phyloP scores from a whole-genome alignment of 2,888 invertebrate species.

The Cheilosia impressa region DNA sequence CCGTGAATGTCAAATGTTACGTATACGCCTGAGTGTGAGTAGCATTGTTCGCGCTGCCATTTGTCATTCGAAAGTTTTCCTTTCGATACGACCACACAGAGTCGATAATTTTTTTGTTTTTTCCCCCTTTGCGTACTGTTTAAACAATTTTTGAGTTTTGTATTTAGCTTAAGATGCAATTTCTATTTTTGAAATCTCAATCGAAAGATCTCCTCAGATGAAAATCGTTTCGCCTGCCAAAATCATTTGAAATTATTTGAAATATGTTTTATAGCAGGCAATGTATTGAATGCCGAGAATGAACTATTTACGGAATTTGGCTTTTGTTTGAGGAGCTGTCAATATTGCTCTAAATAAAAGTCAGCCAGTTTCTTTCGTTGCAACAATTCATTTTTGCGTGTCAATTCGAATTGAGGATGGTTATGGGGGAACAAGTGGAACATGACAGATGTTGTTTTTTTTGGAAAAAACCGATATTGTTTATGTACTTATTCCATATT shows the following conservation, averaged over 20 bases:
- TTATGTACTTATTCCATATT: too few species aligned
- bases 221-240: slow-evolving; percentile 20
- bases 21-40: slow-evolving; percentile 57
- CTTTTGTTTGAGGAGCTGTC: slow-evolving; percentile 25
- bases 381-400: background rate
- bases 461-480: too few species aligned
- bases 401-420: background rate
- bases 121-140: background rate
- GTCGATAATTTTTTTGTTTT: background rate
- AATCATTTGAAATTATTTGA: slow-evolving; percentile 25
- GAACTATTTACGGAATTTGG: background rate
- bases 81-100: background rate
- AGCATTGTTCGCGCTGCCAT: slow-evolving; percentile 50
- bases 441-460: too few species aligned
- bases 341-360: background rate
- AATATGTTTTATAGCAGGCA: slow-evolving; percentile 8
- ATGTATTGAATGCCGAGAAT: background rate
- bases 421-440: background rate
- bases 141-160: background rate
- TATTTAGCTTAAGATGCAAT: slow-evolving; percentile 54
- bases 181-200: slow-evolving; percentile 36
- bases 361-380: background rate
- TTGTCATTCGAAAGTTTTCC: slow-evolving; percentile 38
- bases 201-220: background rate
- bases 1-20: slow-evolving; percentile 40